Evolutionary conservation across 2,797 vertebrate genomes (phyloP), one percentile per base, ranked within the genome.

Genomic region (Leptodactylus fallax): DNA sequence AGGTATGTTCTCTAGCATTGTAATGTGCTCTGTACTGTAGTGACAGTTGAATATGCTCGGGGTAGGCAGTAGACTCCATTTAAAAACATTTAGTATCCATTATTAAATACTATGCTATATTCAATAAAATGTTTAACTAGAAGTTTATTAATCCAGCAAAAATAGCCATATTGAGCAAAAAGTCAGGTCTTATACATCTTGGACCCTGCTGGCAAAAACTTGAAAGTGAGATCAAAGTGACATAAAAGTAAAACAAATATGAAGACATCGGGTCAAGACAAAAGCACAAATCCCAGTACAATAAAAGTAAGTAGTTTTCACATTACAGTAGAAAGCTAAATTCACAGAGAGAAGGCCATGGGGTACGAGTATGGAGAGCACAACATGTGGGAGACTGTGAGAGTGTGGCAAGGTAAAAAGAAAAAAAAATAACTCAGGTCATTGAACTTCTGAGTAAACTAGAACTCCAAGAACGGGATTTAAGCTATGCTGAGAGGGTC

Each of bases 191-290:
- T 49, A 53, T 23, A 53, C 14, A 2, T n/a, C 3, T 23, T 77
- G 5, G 10, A 49, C 45, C 19, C 21, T 21, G 45, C 49, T 51
- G 45, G 19, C 9, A 74, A 8, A 49, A 49, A 49, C 8, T 12
- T 74, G 21, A 77, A 53, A 12, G 47, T 77, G 12, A 53, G 3
- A 13, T 21, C 21, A 53, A 77, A 23, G 7, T 47, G 45, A 49
- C 36, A 49, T 21, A 76, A 71, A 72, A 72, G 12, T 21, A 49
- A 74, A 49, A 77, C 10, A 53, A 77, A 51, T 14, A 53, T 49
- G 19, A 51, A 77, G 49, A 53, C 11, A 77, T 25, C 55, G 60
- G 53, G 53, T 79, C 78, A 79, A 79, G 77, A 16, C 36, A 79
- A n/a, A 56, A 79, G 23, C 27, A 27, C 55, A 36, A 17, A 17